Base-by-base conservation (phyloP, 2,113 vertebrate species). In the Thunnus thynnus region DNA sequence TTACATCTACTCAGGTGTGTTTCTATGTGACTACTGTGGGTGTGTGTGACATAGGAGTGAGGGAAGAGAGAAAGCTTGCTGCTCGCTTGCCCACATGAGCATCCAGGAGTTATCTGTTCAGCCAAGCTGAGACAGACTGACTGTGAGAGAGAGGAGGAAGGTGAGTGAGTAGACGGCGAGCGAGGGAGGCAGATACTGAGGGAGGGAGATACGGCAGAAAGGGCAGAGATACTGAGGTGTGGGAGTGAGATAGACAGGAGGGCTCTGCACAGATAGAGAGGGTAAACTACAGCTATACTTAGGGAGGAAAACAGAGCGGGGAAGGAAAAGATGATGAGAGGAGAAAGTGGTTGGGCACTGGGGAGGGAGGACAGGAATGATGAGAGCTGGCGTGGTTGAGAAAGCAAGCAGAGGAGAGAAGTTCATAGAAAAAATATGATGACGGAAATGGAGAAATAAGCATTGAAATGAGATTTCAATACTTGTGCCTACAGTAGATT, bases 71-170 rank as follows among this genome's bases (percentile, higher is more conserved):
- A 46, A 50, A 36, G 72, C 14, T 67, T 32, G 69, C 70, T 84
- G 73, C 78, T 72, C 70, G 18, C 63, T 76, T 88, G 76, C 60
- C 68, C 67, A 75, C 67, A 48, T 52, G 81, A 87, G 75, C 70
- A 32, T 88, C 75, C 32, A 56, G 52, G 79, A 82, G 77, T 89
- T 92, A 91, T 92, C 87, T 91, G 87, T 78, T 87, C 91, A 88
- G 85, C 81, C 90, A 82, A 78, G 86, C 89, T 81, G 76, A 90
- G 90, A 86, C 71, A 81, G 81, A 80, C 20, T 25, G 78, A 76
- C 76, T 66, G 84, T 32, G 72, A 68, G 57, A 20, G 50, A 80
- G 77, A 22, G 66, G 64, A 80, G 20, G 69, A 74, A 65, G 77
- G 76, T 75, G 78, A 82, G 78, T 18, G 69, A 80, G 88, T 58